Evolutionary conservation across 2,888 invertebrate genomes (phyloP), one percentile per base, ranked within the genome.

Genomic region (Parascotia fuliginaria): DNA sequence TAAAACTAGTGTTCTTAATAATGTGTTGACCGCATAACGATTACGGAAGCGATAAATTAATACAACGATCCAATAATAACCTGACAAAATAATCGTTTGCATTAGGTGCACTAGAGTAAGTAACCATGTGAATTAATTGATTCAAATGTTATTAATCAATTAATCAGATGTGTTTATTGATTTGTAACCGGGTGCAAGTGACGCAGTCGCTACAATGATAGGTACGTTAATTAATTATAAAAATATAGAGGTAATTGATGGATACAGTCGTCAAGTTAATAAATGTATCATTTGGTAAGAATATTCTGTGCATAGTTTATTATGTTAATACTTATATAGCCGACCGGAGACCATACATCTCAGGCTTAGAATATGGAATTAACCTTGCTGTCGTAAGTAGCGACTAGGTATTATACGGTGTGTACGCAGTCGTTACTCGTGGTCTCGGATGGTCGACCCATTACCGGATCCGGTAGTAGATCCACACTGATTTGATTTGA

Each of bases 111-210:
- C 28, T 55, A 41, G 49, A 56, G 50, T 50, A 44, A 40, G 43
- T 43, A 43, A 50, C 49, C 28, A n/a, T 42, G 29, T 31, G 42
- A 39, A 43, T n/a, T 11, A 52, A 52, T 47, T 29, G 40, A 57
- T 53, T 51, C 51, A 51, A 60, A 47, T 49, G 34, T 49, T 47
- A 63, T 65, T 53, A 63, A 66, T 66, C 48, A 65, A 62, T 59
- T 53, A 55, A 42, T 50, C 37, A 47, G 48, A 56, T 65, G 56
- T 52, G 42, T 48, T 31, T 47, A 33, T 56, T 54, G 56, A 65
- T 65, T 56, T 63, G 55, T 62, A 12, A 41, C 9, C 32, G 32
- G 29, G 14, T 47, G 39, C 14, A 12, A 14, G 19, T 37, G 33
- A 42, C 42, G 53, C 45, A 40, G 39, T 32, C 3, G 19, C 37